Evolutionary conservation across 2,888 invertebrate species (phyloP).

Genomic region (Notodonta ziczac): DNA sequence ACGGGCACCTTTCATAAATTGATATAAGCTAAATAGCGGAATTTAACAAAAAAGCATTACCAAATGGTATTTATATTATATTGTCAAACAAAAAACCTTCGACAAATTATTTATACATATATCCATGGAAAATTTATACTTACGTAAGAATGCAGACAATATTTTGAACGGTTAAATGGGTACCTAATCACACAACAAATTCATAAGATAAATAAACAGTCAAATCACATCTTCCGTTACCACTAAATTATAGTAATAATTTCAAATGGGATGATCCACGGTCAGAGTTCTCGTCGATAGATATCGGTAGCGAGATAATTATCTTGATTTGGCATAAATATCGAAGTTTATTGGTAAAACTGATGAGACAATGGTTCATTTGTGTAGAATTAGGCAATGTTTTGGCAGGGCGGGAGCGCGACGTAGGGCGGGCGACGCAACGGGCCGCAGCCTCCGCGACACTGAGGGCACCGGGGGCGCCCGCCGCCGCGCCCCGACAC

Average conservation of each 20-base stretch:
- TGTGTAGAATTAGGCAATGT: conserved; percentile 53
- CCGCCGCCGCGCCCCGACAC: conserved; percentile 42
- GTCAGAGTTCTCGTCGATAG: not conserved
- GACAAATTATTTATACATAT: too few relatives aligned
- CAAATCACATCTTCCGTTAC: conserved; percentile 45
- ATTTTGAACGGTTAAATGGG: not conserved
- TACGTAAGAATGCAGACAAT: conserved; percentile 47
- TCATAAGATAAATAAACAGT: conserved; percentile 50
- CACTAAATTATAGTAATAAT: conserved; percentile 48
- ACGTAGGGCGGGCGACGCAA: conserved; percentile 69
- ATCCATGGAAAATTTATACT: conserved; percentile 33
- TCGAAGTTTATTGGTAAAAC: conserved; percentile 31
- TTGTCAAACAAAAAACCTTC: too few relatives aligned
- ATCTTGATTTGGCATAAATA: not conserved
- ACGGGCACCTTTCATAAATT: too few relatives aligned
- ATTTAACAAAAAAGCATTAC: too few relatives aligned
- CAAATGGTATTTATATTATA: too few relatives aligned
- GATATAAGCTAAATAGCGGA: too few relatives aligned
- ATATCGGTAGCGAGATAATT: not conserved
- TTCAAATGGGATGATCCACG: conserved; percentile 9
- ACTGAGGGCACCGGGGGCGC: conserved; percentile 65
- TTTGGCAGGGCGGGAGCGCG: conserved; percentile 54
- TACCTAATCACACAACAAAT: conserved; percentile 22
- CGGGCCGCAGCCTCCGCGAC: conserved; percentile 81
- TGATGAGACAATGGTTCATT: conserved; percentile 38